Evolutionary conservation across 2,113 vertebrate genomes (phyloP), one percentile per base, ranked within the genome.

Genomic region (Clarias batrachus): DNA sequence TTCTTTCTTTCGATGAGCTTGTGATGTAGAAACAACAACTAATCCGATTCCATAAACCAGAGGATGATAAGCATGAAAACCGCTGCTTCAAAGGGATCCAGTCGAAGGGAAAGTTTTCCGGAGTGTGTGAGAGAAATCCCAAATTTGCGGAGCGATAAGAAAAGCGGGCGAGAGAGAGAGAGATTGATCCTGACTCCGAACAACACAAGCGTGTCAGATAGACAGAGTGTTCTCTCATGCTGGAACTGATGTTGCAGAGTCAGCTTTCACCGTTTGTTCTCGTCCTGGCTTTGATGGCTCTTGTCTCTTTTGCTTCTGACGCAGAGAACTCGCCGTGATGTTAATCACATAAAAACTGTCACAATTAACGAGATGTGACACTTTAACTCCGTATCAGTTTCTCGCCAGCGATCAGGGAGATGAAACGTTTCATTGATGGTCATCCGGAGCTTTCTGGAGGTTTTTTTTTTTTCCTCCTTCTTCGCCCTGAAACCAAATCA

Each of bases 331-430:
- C 37, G 37, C 37, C 27, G n/a, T 14, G 9, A 17, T 25, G 73
- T 66, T 76, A 52, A 78, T 65, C n/a, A 23, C 23, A 66, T 19
- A 66, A 66, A 66, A 66, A 27, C n/a, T n/a, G 23, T 78, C 59
- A 56, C 17, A 30, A 21, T 54, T 85, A 68, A 66, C 12, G 27
- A 78, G 27, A 54, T 14, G 73, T 76, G 74, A 23, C 23, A 7
- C 68, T 77, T 83, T 23, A 83, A 84, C 81, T 87, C 30, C 54
- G 52, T 23, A 52, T 48, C 57, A 65, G n/a, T 80, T 65, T 63
- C 79, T 60, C 60, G 12, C 71, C 66, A 83, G n/a, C 86, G 83
- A 77, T 82, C 16, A 56, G 7, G 27, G 56, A 86, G 79, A 82
- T 86, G 33, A 82, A 86, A 73, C 48, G 48, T 7, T 57, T 70